phyloP scores from a whole-genome alignment of 2,113 vertebrate species.

The Cephalopholis sonnerati region DNA sequence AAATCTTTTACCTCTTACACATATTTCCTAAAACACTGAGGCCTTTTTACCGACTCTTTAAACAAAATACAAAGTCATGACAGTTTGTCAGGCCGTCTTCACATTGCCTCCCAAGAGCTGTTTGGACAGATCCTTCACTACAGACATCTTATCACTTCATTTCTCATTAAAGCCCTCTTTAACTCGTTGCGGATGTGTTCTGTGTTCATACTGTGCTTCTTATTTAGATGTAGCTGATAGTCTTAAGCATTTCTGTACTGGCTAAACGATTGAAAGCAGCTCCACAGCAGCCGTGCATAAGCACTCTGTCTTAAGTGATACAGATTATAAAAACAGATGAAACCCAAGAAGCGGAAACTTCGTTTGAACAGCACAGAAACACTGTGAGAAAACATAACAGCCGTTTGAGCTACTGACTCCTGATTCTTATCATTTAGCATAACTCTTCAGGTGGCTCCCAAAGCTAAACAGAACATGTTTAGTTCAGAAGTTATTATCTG shows the following conservation, averaged over 20 bases:
- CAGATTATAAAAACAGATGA: constrained; percentile 73
- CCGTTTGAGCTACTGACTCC: constrained; percentile 46
- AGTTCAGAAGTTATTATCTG: constrained; percentile 20
- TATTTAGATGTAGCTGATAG: constrained; percentile 48
- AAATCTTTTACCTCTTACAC: constrained; percentile 28
- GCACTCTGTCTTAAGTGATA: constrained; percentile 59
- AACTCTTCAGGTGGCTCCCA: not conserved
- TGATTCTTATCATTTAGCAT: constrained; percentile 53
- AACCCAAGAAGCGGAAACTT: constrained; percentile 55
- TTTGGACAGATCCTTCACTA: constrained; percentile 47
- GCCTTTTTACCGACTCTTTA: constrained; percentile 22
- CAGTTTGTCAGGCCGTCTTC: constrained; percentile 20
- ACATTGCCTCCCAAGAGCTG: constrained; percentile 17
- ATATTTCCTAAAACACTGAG: constrained; percentile 39
- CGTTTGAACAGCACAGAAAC: constrained; percentile 57
- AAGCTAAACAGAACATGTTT: constrained; percentile 21
- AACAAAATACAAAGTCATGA: constrained; percentile 37
- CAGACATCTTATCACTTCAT: constrained; percentile 24
- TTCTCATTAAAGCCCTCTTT: constrained; percentile 21
- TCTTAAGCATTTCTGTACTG: not conserved
- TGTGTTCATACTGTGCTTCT: constrained; percentile 25
- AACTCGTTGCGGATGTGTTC: constrained; percentile 8
- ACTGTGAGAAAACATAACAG: constrained; percentile 46
- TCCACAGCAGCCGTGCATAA: not conserved
- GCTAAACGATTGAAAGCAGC: constrained; percentile 5